Base-by-base conservation (phyloP, 2,113 vertebrate genomes). In the Forbesichthys papilliferus region DNA sequence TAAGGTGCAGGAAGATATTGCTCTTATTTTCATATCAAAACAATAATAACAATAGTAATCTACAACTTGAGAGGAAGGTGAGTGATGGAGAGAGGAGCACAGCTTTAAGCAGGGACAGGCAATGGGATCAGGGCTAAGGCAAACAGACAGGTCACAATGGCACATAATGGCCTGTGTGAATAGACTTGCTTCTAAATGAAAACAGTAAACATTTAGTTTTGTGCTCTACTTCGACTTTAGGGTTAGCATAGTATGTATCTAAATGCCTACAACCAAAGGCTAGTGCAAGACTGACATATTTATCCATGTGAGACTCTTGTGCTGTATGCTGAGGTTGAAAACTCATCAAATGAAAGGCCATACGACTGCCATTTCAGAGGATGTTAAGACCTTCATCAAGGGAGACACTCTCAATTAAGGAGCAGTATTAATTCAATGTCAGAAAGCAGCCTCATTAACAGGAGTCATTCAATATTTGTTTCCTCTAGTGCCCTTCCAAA, bases 221-320 rank as follows among this genome's bases (percentile, higher is more conserved):
- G 34, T 20, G 65, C 73, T 56, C 60, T 68, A 34, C 68, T 61
- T 56, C 65, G 56, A 60, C 61, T 60, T 46, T 74, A 59, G 68
- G 48, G 75, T 74, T 82, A 73, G 69, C 74, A 79, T 73, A 67
- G 73, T 81, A 69, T 66, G 69, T 70, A 78, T 82, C 67, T 68
- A 47, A 54, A 68, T 65, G 74, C 71, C 66, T 72, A 47, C 36
- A 80, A 61, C 66, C 65, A 72, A 88, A 80, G 64, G 68, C 64
- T 71, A 54, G 64, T 77, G 80, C 85, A 88, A 84, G 66, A 61
- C 61, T 69, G 75, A 85, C 86, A 81, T 75, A 86, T 85, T 8
- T 64, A 85, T 88, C 73, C 66, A 75, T 82, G 70, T 72, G 62
- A 73, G 69, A 78, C 82, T 79, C 70, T 14, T 63, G 71, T 78